Conservation (phyloP, 2,888 invertebrate species). For the Campopleginae sp. region DNA sequence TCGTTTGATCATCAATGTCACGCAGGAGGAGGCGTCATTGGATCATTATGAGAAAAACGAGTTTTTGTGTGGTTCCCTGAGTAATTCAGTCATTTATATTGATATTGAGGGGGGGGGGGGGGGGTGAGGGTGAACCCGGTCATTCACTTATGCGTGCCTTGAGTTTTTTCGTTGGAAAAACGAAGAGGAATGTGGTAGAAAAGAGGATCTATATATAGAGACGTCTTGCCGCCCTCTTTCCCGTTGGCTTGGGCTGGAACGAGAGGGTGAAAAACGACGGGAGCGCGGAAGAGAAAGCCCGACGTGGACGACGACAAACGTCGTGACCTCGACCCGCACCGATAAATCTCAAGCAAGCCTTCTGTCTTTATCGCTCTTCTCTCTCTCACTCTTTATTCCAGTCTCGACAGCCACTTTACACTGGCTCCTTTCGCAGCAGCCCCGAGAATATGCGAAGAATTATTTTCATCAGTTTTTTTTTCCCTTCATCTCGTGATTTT, state of each 20-base stretch:
- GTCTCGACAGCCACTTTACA: constrained; percentile 40
- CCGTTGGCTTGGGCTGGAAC: constrained; percentile 16
- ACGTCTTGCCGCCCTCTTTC: constrained; percentile 50
- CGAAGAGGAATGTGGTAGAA: constrained; percentile 56
- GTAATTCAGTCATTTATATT: constrained; percentile 63
- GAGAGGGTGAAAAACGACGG: constrained; percentile 42
- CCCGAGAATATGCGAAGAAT: not conserved
- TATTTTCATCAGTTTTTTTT: constrained; percentile 18
- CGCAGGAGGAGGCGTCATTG: constrained; percentile 1
- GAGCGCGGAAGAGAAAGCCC: constrained; percentile 58
- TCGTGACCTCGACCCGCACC: constrained; percentile 68
- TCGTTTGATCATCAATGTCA: constrained; percentile 49
- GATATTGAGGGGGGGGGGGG: constrained; percentile 52
- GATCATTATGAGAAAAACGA: constrained; percentile 35
- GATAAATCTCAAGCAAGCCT: constrained; percentile 61
- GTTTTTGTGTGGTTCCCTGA: constrained; percentile 46
- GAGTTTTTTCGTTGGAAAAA: constrained; percentile 41
- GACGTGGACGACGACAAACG: constrained; percentile 68
- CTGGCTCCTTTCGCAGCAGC: constrained; percentile 14
- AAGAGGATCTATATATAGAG: constrained; percentile 54
- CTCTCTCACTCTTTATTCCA: constrained; percentile 20
- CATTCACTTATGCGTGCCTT: constrained; percentile 62
- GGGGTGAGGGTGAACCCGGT: constrained; percentile 45
- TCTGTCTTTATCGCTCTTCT: constrained; percentile 7
- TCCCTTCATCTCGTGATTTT: constrained; percentile 12